Evolutionary conservation across 2,113 vertebrate species (phyloP).

Genomic region (Bothrops jararaca): DNA sequence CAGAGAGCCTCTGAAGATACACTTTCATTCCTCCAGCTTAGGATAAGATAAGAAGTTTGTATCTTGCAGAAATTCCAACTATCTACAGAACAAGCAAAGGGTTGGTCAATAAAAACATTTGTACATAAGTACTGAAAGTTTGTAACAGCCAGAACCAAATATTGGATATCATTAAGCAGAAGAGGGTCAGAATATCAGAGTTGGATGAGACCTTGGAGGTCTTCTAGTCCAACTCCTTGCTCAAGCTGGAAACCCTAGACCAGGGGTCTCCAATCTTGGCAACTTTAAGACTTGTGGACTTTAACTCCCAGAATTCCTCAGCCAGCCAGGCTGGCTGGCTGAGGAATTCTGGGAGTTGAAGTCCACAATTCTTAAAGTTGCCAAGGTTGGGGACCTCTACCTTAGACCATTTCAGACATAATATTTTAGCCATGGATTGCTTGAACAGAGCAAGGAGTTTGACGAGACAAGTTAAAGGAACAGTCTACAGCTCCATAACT

Average conservation of each 20-base stretch:
- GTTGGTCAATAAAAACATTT: background rate
- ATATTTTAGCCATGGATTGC: background rate
- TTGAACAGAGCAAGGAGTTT: background rate
- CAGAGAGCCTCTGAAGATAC: background rate
- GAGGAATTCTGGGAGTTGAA: too few relatives aligned
- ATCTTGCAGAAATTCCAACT: background rate
- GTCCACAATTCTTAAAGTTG: too few relatives aligned
- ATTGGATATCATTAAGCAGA: background rate
- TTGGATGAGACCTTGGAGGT: background rate
- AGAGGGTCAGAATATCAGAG: background rate
- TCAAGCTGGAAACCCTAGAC: too few relatives aligned
- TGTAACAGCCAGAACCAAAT: background rate
- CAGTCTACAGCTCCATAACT: background rate
- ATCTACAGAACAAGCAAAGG: background rate
- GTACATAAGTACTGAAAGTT: background rate
- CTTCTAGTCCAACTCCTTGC: too few relatives aligned
- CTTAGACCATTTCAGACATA: too few relatives aligned
- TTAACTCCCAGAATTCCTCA: too few relatives aligned
- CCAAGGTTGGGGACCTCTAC: too few relatives aligned
- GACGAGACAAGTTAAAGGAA: background rate
- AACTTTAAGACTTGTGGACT: too few relatives aligned
- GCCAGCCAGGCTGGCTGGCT: too few relatives aligned
- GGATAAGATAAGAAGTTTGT: background rate
- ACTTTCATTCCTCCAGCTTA: background rate
- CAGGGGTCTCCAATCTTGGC: too few relatives aligned